Base-by-base conservation (phyloP, 2,888 invertebrate genomes). In the Athripsodes cinereus region DNA sequence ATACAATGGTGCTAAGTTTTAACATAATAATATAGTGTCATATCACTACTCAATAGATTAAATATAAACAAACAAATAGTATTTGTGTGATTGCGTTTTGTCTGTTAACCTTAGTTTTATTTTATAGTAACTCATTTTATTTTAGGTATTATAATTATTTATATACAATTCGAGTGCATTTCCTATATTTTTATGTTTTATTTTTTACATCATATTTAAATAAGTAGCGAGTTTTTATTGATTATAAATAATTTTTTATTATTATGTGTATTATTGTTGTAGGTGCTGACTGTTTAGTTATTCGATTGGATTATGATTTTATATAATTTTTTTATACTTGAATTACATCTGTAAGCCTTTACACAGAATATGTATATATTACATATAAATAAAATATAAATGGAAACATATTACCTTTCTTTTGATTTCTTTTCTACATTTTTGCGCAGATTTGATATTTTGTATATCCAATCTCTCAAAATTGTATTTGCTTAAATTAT, bases 1-100 rank as follows among this genome's bases (percentile, higher is more conserved):
- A 48, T 49, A 52, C 52, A 54, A 62, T 64, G 65, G 65, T 65
- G 65, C 65, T 65, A 63, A 59, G 60, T 59, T 58, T 61, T 52
- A 58, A 8, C 13, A 16, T 40, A 40, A 11, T 31, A 31, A 8
- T 10, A 59, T 64, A 64, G 64, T 64, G 61, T 64, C 65, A 65
- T 65, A 65, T 65, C 65, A 62, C 2, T 3, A 48, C 3, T n/a
- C n/a, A n/a, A n/a, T n/a, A n/a, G n/a, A n/a, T n/a, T n/a, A n/a
- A n/a, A n/a, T n/a, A n/a, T n/a, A n/a, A n/a, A 18, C 6, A 16
- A 31, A 31, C 6, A 11, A 31, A 31, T 31, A 31, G 13, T 40
- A 40, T 40, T 40, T 40, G 40, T 40, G 13, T 40, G 40, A 40
- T 3, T 40, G 13, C 13, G 40, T n/a, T 40, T 40, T 16, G 40